Evolutionary conservation across 1,140 invertebrate species (phyloP), one percentile per base, ranked within the genome.

Genomic region (Philopotamus ludificatus): DNA sequence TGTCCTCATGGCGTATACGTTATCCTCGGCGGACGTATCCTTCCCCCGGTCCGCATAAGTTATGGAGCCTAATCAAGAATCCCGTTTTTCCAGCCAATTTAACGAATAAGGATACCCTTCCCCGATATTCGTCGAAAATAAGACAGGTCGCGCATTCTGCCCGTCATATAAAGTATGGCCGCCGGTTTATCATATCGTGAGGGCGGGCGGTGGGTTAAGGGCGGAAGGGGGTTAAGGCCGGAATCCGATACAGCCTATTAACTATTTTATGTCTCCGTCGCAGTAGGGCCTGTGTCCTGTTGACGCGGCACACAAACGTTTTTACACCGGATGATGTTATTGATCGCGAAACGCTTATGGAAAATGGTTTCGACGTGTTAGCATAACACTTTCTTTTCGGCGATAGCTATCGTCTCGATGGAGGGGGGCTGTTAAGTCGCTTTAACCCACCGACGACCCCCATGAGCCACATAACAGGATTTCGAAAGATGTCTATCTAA

Each of bases 31-130:
- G 7, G 4, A 53, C n/a, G n/a, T 34, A 34, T 34, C 28, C 28
- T 12, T 34, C 12, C 28, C n/a, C 4, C 28, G 28, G 28, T 34
- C 28, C 28, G 28, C 12, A 34, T 34, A 12, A 34, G 28, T 7
- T 34, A 34, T 34, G 28, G 28, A 34, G 12, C 28, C 28, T 34
- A 57, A 65, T 58, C 63, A 49, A 57, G 57, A 39, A 44, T 54
- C 28, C 25, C 18, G 57, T 57, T 64, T 65, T 65, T 65, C 63
- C 63, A 57, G 45, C 57, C 63, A 65, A 65, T 65, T 65, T 65
- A 20, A 47, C 63, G 60, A 65, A 65, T 58, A 50, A 65, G 63
- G 63, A 55, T 55, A 53, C 51, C 62, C 12, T 39, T 57, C 53
- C 26, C 54, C 44, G 60, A 16, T 28, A 28, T 62, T 60, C 42